Conservation (phyloP, 1,140 invertebrate species). For the Pentalonia nigronervosa region DNA sequence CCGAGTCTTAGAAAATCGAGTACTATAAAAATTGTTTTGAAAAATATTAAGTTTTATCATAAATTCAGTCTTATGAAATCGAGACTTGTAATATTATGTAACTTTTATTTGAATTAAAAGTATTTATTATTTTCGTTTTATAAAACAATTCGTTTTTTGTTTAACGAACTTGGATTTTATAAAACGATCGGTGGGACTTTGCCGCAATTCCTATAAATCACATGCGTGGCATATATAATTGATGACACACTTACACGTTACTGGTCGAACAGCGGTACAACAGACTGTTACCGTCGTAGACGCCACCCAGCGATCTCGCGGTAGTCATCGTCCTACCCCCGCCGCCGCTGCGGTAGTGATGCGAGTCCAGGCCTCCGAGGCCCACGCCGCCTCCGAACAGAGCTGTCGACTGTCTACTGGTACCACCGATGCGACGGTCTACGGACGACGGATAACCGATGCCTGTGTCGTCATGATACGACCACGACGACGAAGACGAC, state of each 20-base stretch:
- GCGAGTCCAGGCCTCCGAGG: not conserved
- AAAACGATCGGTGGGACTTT: not conserved
- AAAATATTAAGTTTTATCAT: too few relatives aligned
- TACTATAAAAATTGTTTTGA: too few relatives aligned
- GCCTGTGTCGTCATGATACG: conserved; percentile 15
- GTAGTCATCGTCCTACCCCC: not conserved
- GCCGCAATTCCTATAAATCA: not conserved
- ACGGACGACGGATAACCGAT: conserved; percentile 13
- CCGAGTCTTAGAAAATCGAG: too few relatives aligned
- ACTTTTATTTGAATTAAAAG: too few relatives aligned
- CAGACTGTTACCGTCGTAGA: conserved; percentile 6
- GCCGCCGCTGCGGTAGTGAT: not conserved
- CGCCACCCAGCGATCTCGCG: not conserved
- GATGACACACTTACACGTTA: conserved; percentile 28
- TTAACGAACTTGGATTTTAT: not conserved
- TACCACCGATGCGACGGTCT: not conserved
- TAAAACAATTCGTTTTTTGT: too few relatives aligned
- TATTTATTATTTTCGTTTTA: too few relatives aligned
- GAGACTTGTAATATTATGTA: too few relatives aligned
- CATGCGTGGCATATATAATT: not conserved
- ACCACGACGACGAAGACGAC: not conserved
- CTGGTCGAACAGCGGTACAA: conserved; percentile 35
- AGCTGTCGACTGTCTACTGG: not conserved
- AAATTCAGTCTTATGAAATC: too few relatives aligned
- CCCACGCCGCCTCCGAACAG: not conserved